A percentile compares a stretch with the other conserved stretches of the same genome.
Conservation (phyloP, 2,797 vertebrate genomes). For the Malacoctenus gilli region DNA sequence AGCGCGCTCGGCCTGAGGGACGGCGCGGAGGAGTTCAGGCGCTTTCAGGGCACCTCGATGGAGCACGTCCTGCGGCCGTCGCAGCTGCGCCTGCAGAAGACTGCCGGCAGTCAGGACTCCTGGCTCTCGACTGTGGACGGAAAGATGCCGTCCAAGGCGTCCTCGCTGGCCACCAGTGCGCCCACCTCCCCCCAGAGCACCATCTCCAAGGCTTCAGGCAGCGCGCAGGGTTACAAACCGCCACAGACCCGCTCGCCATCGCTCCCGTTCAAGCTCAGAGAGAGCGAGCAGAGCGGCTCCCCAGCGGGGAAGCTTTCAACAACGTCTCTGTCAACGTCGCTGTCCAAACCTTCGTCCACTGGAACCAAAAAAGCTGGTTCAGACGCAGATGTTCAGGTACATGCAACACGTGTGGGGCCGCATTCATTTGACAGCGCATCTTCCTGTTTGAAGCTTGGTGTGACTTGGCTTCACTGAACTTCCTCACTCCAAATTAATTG, state of each 20-base stretch:
- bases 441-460: no score
- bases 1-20: conserved; percentile 82
- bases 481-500: no score
- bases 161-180: conserved; percentile 60
- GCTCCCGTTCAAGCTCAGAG: conserved; percentile 56
- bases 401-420: no score
- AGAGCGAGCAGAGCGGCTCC: conserved; percentile 42
- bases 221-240: conserved; percentile 67
- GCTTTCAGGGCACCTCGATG: conserved; percentile 82
- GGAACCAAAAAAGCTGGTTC: conserved; percentile 50
- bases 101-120: conserved; percentile 49
- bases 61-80: conserved; percentile 90
- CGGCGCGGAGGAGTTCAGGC: conserved; percentile 76
- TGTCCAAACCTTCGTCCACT: conserved; percentile 51
- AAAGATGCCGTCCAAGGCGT: conserved; percentile 55
- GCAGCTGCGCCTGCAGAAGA: conserved; percentile 82
- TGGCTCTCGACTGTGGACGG: conserved; percentile 59
- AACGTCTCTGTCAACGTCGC: conserved; percentile 41
- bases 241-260: conserved; percentile 55
- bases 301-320: conserved; percentile 49
- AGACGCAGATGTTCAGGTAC: conserved; percentile 76
- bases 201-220: conserved; percentile 53
- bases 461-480: no score
- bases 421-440: no score
- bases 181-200: conserved; percentile 76